Evolutionary conservation across 2,797 vertebrate species (phyloP), one percentile per base, ranked within the genome.

Genomic region (Brotula barbata): DNA sequence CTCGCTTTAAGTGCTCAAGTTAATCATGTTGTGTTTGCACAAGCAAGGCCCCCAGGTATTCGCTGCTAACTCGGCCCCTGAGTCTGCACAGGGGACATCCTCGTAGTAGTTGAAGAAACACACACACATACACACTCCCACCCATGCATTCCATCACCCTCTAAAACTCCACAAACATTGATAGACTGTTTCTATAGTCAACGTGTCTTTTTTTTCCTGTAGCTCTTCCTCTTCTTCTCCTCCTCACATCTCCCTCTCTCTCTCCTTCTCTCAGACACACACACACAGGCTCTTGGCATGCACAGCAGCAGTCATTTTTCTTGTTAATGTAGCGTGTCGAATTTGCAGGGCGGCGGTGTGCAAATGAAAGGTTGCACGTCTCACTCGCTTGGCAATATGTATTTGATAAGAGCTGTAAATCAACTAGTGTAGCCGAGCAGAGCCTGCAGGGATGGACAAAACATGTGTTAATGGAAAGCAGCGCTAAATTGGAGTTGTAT

Each of bases 291-390:
- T 77, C 78, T 86, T 85, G 82, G 89, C 89, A 82, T 87, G 74
- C 73, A 78, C 63, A 75, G 78, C 68, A 58, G 72, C 81, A 83
- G 84, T 87, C 87, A 90, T 93, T 92, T 90, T 84, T 93, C 90
- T 91, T 90, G 79, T 89, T 93, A 92, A 93, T 93, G 91, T 92
- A 88, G 83, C 84, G 76, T 90, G 87, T 90, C 86, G 88, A 90
- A 91, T 92, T 90, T 91, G 86, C 85, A 87, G 89, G 87, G 88
- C 73, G 82, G 88, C 80, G 68, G 87, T 80, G 84, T 86, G 87
- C 87, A 90, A 91, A 91, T 92, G 90, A 92, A 92, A 92, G 90
- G 89, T 90, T 92, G 90, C 87, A 91, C 84, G 88, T 91, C 90
- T 92, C 92, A 93, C 90, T 93, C 88, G 83, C 85, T 89, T 89